Conservation (phyloP, 2,888 invertebrate genomes). For the Drosophila lacicola region DNA sequence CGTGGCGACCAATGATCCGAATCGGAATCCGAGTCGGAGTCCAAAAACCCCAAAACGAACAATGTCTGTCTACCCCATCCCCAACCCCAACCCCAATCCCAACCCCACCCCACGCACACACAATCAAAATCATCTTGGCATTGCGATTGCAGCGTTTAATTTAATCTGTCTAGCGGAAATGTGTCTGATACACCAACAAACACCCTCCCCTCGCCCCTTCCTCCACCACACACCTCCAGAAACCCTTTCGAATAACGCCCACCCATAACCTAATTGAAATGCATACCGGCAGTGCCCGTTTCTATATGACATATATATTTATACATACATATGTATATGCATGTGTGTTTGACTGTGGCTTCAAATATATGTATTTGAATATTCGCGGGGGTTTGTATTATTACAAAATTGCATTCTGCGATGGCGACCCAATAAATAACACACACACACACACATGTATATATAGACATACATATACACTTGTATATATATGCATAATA, state of each 20-base stretch:
- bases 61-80: constrained; percentile 4
- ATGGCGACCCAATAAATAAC: constrained; percentile 59
- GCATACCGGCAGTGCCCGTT: constrained; percentile 50
- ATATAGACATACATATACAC: not conserved
- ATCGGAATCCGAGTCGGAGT: constrained; percentile 12
- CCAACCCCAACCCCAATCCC: not conserved
- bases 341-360: not conserved
- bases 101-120: constrained; percentile 19
- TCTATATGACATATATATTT: constrained; percentile 14
- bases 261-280: constrained; percentile 50
- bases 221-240: constrained; percentile 20
- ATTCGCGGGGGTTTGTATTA: constrained; percentile 46
- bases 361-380: constrained; percentile 32
- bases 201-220: constrained; percentile 4
- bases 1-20: constrained; percentile 45
- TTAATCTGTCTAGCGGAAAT: constrained; percentile 65
- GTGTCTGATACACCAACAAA: constrained; percentile 29
- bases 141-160: constrained; percentile 40
- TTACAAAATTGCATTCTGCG: constrained; percentile 71
- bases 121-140: constrained; percentile 41
- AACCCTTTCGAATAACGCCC: constrained; percentile 36
- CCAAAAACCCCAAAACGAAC: constrained; percentile 26
- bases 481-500: constrained; percentile 31
- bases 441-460: constrained; percentile 5
- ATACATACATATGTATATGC: not conserved